Base-by-base conservation (phyloP, 2,888 invertebrate species). In the Lepas anatifera region DNA sequence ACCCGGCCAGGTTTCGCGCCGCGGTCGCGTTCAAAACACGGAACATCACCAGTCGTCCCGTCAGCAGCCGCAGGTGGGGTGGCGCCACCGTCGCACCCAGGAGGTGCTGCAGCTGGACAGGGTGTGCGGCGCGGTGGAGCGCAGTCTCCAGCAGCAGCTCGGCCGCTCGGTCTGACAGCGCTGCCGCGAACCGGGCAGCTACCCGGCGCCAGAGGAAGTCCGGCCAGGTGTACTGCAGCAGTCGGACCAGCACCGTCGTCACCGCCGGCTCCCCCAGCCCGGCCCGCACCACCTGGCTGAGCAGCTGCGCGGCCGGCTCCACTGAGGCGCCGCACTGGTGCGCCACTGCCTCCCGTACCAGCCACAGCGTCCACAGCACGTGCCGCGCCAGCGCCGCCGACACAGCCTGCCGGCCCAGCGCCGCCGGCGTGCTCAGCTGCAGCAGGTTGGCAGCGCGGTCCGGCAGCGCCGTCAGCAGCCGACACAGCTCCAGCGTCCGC, bases 401-500 rank as follows among this genome's bases (percentile, higher is more conserved):
- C 77, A 85, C 90, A 32, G 81, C 81, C 25, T 83, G 81, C 0
- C 84, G 81, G 0, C 83, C 79, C 76, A 88, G 89, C 27, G 83
- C 81, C 71, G 83, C 81, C 0, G 86, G 84, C 8, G 85, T 81
- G 41, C 84, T 80, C 1, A 80, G 81, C 72, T 85, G 80, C 39
- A 87, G 75, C 75, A 83, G 83, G 77, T 92, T 92, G 13, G 89
- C 88, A 58, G 91, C 80, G 74, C 87, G 81, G 75, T 83, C 86
- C 0, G 92, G 90, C 68, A 92, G 75, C 2, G 88, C 87, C 11
- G 86, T 80, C 69, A 90, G 75, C 67, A 85, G 75, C 76, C 88
- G 88, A 0, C 88, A 81, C 32, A 83, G 84, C 46, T 81, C 81
- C 71, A 83, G 81, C 41, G 43, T 68, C 25, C 58, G 37, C 27